Base-by-base conservation (phyloP, 2,113 vertebrate genomes). In the Tragelaphus buxtoni region DNA sequence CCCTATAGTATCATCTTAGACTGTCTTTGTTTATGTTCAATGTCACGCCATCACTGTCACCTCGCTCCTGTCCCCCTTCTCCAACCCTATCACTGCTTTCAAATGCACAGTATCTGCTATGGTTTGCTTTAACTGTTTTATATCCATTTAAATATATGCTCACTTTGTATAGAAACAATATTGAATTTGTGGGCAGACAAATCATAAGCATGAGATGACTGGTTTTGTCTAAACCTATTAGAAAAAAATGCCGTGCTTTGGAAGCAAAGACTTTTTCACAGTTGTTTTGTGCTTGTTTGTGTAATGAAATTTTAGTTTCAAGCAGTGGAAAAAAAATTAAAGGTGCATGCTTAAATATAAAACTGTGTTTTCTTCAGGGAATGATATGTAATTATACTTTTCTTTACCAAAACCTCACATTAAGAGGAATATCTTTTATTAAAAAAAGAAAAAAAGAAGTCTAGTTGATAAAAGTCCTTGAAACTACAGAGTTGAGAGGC, bases 291-390 rank as follows among this genome's bases (percentile, higher is more conserved):
- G 72, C 82, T 79, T 95, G 45, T 61, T 83, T 92, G 58, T 69
- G 10, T 65, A n/a, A 74, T 61, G 28, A 61, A 42, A 88, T 89
- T 82, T 97, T 72, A 92, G 22, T 74, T 96, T 11, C 18, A 92
- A 92, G 63, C 39, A 89, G 87, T 32, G 26, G 26, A 60, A 84
- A 83, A 53, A 42, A 49, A 60, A 89, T 45, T 16, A 88, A 83
- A 93, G 13, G 10, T 80, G 2, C 13, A 2, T 56, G 4, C 5
- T 65, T 91, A 39, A 26, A 55, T 88, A 28, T 61, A 35, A 69
- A 96, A 80, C 4, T 72, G 1, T 83, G 24, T 30, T 18, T 42
- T 96, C 81, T 88, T 55, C 51, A 77, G 51, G 84, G 2, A 24
- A 49, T n/a, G 7, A 51, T 61, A 74, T 85, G 3, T 22, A 94